These are phyloP conservation scores for Willisornis vidua DNA, from an alignment of 2,113 vertebrate genomes.

Conservation along the genomic window DNA sequence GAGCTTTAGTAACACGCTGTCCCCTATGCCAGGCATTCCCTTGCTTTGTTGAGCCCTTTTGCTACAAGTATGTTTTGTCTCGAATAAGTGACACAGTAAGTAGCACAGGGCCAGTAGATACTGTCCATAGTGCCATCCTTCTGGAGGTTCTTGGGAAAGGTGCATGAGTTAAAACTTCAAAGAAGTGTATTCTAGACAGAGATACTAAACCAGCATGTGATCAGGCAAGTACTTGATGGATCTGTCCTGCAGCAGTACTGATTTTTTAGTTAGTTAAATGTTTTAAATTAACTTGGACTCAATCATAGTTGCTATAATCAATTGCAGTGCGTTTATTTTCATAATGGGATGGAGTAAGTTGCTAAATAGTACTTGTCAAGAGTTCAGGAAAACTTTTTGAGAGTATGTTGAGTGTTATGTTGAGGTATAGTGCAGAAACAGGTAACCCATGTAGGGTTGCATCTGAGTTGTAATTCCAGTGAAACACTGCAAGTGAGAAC, in stretches of 20 bases:
- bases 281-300: background rate
- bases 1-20: background rate
- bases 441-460: background rate
- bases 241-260: background rate
- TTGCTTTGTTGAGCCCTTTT: background rate
- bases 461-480: background rate
- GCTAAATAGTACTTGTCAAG: background rate
- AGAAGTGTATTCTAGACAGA: background rate
- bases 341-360: background rate
- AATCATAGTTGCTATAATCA: background rate
- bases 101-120: background rate
- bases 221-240: background rate
- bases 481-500: background rate
- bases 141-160: background rate
- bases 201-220: background rate
- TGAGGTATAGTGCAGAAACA: background rate
- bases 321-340: background rate
- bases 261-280: background rate
- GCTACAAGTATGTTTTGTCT: background rate
- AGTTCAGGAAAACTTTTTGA: background rate
- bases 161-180: background rate
- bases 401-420: background rate
- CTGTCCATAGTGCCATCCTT: background rate
- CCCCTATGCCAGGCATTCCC: background rate
- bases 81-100: background rate